Conservation (phyloP, 2,797 vertebrate species). For the Etheostoma perlongum region DNA sequence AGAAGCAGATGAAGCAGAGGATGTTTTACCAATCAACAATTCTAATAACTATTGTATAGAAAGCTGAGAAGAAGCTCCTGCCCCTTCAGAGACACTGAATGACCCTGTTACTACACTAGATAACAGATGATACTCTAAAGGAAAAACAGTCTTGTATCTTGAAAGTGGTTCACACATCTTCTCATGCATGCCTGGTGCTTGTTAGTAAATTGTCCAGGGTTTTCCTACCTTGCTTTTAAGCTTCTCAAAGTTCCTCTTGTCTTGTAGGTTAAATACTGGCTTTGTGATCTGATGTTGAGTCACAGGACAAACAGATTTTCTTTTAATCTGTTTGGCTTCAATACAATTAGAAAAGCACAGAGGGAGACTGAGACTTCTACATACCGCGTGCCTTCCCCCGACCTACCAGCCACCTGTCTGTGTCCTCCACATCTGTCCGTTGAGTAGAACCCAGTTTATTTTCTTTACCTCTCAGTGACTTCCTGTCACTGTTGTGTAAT, state of each 20-base stretch:
- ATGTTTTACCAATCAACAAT: neutral
- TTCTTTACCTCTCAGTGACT: constrained; percentile 36
- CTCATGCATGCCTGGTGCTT: constrained; percentile 9
- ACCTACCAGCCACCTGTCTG: constrained; percentile 49
- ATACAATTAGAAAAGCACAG: constrained; percentile 39
- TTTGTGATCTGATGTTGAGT: constrained; percentile 36
- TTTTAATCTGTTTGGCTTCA: constrained; percentile 49
- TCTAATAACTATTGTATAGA: neutral
- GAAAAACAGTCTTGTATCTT: constrained; percentile 15
- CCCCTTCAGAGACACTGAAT: neutral
- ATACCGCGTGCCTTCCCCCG: constrained; percentile 18
- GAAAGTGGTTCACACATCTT: neutral
- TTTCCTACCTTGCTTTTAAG: constrained; percentile 34
- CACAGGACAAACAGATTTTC: constrained; percentile 23
- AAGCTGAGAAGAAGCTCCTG: constrained; percentile 1
- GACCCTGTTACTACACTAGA: neutral
- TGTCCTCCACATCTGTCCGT: constrained; percentile 43
- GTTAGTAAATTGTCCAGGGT: constrained; percentile 13
- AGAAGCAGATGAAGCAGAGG: neutral
- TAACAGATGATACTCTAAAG: constrained; percentile 8
- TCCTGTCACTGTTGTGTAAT: constrained; percentile 34
- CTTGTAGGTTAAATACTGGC: constrained; percentile 23
- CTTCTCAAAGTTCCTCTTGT: constrained; percentile 25
- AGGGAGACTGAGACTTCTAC: constrained; percentile 14
- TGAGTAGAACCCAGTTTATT: constrained; percentile 43